A percentile compares a stretch with the other conserved stretches of the same genome.
phyloP scores from a whole-genome alignment of 1,140 invertebrate species.

The Drosophila bocki region DNA sequence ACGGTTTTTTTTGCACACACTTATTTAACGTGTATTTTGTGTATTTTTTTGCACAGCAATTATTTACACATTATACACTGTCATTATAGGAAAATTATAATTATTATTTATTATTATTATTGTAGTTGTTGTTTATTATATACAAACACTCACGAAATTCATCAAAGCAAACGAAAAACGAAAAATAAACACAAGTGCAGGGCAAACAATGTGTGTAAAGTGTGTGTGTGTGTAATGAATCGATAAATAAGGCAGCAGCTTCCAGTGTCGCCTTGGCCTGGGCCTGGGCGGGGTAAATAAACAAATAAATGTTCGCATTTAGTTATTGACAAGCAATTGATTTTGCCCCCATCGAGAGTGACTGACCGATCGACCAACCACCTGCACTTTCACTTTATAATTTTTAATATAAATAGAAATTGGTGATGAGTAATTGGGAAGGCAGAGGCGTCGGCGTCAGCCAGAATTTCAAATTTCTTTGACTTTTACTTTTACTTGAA shows the following conservation, averaged over 20 bases:
- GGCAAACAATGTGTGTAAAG: slow-evolving; percentile 27
- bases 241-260: slow-evolving; percentile 27
- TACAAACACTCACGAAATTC: slow-evolving; percentile 25
- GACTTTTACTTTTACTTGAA: background rate
- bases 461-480: background rate
- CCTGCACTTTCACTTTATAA: slow-evolving; percentile 61
- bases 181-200: slow-evolving; percentile 18
- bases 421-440: slow-evolving; percentile 20
- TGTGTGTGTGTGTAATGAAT: slow-evolving; percentile 32
- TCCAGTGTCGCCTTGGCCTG: slow-evolving; percentile 27
- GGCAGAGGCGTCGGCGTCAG: background rate
- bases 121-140: slow-evolving; percentile 28
- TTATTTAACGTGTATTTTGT: slow-evolving; percentile 4
- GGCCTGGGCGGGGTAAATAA: slow-evolving; percentile 29
- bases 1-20: slow-evolving; percentile 13
- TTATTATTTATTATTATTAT: slow-evolving; percentile 21
- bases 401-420: slow-evolving; percentile 64
- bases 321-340: slow-evolving; percentile 56
- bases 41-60: slow-evolving; percentile 32
- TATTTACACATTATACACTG: slow-evolving; percentile 45
- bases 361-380: slow-evolving; percentile 39
- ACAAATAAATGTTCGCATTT: slow-evolving; percentile 50
- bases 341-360: slow-evolving; percentile 33
- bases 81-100: slow-evolving; percentile 39
- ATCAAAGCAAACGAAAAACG: slow-evolving; percentile 4